Conservation (phyloP, 2,113 vertebrate genomes). For the Eleginops maclovinus region DNA sequence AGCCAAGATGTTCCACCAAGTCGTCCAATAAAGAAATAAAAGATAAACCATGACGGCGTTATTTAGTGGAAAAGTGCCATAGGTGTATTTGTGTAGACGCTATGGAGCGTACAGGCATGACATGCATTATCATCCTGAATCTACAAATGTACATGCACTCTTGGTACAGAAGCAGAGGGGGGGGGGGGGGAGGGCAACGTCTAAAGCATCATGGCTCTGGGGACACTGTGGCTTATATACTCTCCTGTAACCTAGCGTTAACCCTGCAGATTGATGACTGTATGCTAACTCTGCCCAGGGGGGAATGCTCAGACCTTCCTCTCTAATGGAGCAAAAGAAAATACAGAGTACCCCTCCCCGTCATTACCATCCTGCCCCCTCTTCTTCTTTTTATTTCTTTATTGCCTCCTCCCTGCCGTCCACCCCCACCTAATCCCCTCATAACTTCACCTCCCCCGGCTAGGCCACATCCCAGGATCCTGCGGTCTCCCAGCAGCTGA, state of each 20-base stretch:
- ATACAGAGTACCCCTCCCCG: slow-evolving; percentile 31
- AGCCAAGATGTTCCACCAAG: not conserved
- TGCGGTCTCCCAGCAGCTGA: slow-evolving; percentile 33
- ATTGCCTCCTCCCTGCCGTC: not conserved
- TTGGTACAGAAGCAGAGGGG: not conserved
- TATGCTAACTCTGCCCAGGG: slow-evolving; percentile 31
- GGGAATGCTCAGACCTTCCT: slow-evolving; percentile 27
- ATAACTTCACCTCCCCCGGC: not conserved
- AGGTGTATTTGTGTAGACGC: slow-evolving; percentile 44
- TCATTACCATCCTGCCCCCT: slow-evolving; percentile 29
- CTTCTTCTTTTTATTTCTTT: slow-evolving; percentile 3
- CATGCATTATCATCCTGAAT: slow-evolving; percentile 33
- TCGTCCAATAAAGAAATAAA: not conserved
- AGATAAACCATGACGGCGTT: slow-evolving; percentile 1
- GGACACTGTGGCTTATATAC: slow-evolving; percentile 37
- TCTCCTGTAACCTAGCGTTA: slow-evolving; percentile 44
- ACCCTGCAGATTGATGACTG: slow-evolving; percentile 62
- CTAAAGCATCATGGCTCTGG: not conserved
- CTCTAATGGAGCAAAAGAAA: slow-evolving; percentile 53
- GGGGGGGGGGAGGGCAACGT: not conserved
- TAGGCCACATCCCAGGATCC: slow-evolving; percentile 6
- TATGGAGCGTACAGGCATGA: slow-evolving; percentile 9
- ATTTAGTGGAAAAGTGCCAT: not conserved
- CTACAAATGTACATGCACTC: slow-evolving; percentile 21
- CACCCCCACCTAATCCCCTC: not conserved